These are phyloP conservation scores for Ganaspis sp. DNA, from an alignment of 1,140 invertebrate species.

Conservation along the genomic window DNA sequence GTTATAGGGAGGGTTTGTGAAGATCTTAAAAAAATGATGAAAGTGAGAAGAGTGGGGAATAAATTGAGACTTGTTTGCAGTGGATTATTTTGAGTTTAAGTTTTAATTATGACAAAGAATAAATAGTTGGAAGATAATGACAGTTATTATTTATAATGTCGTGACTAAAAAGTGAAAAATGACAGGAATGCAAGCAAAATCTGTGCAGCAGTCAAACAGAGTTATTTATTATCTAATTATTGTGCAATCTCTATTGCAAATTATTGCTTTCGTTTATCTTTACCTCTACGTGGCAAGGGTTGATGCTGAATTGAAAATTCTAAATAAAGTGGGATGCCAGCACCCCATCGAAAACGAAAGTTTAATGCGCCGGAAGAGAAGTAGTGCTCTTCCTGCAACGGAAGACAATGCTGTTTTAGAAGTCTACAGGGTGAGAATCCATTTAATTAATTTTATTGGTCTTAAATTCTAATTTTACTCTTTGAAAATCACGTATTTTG, in stretches of 20 bases:
- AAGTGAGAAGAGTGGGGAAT: background rate
- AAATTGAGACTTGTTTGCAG: background rate
- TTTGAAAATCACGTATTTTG: too few species aligned
- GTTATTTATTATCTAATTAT: slow-evolving; percentile 64
- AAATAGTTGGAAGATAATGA: background rate
- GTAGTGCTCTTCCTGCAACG: slow-evolving; percentile 56
- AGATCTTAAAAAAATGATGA: background rate
- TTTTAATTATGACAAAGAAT: background rate
- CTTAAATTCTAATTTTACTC: background rate
- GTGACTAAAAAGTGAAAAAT: background rate
- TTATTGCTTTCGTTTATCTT: slow-evolving; percentile 63
- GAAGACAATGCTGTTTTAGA: slow-evolving; percentile 67
- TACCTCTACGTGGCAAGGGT: slow-evolving; percentile 59
- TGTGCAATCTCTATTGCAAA: slow-evolving; percentile 62
- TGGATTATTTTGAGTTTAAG: background rate
- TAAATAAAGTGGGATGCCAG: slow-evolving; percentile 17
- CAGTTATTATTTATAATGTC: slow-evolving; percentile 17
- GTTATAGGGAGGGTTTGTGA: too few species aligned
- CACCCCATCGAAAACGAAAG: slow-evolving; percentile 32
- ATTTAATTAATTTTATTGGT: background rate
- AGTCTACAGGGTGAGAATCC: slow-evolving; percentile 60
- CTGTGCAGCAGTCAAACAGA: slow-evolving; percentile 53
- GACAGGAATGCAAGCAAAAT: slow-evolving; percentile 49
- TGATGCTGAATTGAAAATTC: slow-evolving; percentile 54
- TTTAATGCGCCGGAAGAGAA: slow-evolving; percentile 59